phyloP scores from a whole-genome alignment of 2,113 vertebrate species.

The Nyctereutes procyonoides region DNA sequence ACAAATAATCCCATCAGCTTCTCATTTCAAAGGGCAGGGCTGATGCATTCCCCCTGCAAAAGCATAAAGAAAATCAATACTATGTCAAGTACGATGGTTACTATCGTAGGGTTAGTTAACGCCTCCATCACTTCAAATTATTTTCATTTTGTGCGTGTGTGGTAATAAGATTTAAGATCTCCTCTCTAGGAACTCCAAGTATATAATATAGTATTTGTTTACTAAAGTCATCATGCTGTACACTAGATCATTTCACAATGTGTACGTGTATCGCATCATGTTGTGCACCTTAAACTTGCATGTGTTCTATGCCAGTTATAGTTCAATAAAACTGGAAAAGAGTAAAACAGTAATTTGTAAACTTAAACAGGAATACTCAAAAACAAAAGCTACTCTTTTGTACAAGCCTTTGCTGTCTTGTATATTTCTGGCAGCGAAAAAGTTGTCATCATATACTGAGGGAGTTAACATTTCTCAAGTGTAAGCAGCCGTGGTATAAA shows the following conservation, averaged over 20 bases:
- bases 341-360: background rate
- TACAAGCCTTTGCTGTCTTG: background rate
- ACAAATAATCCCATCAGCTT: background rate
- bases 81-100: background rate
- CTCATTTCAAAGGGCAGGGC: background rate
- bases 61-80: background rate
- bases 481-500: background rate
- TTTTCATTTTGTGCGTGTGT: background rate
- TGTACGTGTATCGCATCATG: background rate
- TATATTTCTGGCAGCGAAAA: background rate
- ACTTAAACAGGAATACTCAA: background rate
- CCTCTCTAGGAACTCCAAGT: too few species aligned
- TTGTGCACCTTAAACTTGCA: background rate
- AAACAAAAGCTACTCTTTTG: background rate
- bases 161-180: background rate
- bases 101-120: background rate
- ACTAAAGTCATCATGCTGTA: background rate
- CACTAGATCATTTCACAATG: background rate
- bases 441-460: background rate
- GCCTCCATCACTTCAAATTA: background rate
- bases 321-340: background rate
- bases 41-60: background rate
- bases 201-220: background rate
- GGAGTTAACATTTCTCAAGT: background rate
- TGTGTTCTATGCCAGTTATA: background rate